phyloP scores from a whole-genome alignment of 2,113 vertebrate genomes.

The Puffinus mauretanicus region DNA sequence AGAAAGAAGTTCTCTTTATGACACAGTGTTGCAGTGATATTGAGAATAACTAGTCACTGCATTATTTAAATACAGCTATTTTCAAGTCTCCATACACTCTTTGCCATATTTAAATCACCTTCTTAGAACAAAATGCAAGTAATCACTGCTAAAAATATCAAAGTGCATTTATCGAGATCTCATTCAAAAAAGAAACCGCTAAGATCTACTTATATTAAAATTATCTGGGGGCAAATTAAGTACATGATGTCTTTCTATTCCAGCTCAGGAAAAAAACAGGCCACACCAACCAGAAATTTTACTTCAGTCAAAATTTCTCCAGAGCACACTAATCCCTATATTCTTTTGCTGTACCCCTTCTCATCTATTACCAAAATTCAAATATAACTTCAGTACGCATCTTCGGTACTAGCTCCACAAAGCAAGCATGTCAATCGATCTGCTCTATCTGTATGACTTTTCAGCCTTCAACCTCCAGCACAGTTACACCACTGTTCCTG shows the following conservation, averaged over 20 bases:
- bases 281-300: not conserved
- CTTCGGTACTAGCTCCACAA: not conserved
- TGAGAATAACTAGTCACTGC: not conserved
- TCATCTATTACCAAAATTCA: not conserved
- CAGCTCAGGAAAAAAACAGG: not conserved
- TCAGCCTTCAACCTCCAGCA: not conserved
- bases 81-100: not conserved
- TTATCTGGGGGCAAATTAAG: not conserved
- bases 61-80: not conserved
- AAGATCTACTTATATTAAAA: not conserved
- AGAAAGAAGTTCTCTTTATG: not conserved
- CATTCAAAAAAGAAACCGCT: not conserved
- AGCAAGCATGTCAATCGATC: not conserved
- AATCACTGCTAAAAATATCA: not conserved
- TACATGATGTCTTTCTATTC: not conserved
- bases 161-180: not conserved
- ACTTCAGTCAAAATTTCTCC: slow-evolving; percentile 1
- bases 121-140: not conserved
- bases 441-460: not conserved
- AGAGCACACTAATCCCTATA: not conserved
- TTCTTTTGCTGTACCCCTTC: not conserved
- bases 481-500: not conserved
- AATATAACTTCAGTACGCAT: not conserved
- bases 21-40: not conserved
- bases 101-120: not conserved